Evolutionary conservation across 2,113 vertebrate species (phyloP).

Genomic region (Sula dactylatra): DNA sequence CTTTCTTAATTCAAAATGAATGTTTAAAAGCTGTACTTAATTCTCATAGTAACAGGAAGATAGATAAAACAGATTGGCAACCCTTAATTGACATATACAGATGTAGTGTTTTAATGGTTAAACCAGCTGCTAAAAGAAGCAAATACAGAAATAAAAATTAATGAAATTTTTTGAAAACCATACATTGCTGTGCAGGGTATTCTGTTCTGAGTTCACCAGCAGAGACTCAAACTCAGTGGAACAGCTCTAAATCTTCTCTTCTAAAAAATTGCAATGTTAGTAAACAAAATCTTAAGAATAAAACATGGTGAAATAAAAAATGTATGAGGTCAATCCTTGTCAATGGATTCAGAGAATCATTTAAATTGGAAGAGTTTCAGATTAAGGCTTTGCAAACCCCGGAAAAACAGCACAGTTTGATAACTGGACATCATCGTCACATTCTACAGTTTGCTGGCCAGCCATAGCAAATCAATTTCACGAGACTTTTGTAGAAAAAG

Average conservation of each 20-base stretch:
- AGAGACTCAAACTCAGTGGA: neutral
- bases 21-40: neutral
- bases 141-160: neutral
- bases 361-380: neutral
- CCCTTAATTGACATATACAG: neutral
- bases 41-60: neutral
- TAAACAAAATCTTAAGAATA: neutral
- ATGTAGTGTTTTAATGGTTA: neutral
- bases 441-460: neutral
- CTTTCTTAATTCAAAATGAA: neutral
- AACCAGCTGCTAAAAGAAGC: neutral
- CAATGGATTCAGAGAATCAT: neutral
- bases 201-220: neutral
- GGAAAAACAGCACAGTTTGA: neutral
- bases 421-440: neutral
- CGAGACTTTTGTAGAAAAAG: neutral
- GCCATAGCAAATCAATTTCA: neutral
- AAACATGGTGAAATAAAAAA: neutral
- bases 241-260: neutral
- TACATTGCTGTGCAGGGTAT: neutral
- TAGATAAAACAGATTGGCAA: neutral
- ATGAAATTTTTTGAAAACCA: accelerated
- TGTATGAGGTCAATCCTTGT: neutral
- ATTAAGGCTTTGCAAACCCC: neutral
- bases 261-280: neutral